Percentiles rank a stretch among this genome's conserved stretches.
phyloP scores from a whole-genome alignment of 2,113 vertebrate species.

The Alexandromys fortis region DNA sequence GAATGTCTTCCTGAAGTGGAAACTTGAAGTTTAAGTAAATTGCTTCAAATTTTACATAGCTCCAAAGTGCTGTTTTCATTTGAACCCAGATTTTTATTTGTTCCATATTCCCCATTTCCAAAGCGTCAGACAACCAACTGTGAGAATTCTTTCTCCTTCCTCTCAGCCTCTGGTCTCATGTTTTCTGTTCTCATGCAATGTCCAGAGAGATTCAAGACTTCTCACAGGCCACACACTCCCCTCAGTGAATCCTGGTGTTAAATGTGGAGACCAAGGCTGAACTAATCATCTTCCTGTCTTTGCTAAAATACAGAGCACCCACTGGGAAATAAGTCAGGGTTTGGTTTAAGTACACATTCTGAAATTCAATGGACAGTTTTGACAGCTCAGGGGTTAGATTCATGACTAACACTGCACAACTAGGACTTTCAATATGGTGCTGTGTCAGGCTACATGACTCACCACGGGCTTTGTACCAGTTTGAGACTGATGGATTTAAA shows the following conservation, averaged over 20 bases:
- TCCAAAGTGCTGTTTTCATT: background rate
- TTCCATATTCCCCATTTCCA: background rate
- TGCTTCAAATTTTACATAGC: background rate
- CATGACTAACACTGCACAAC: background rate
- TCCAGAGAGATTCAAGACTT: background rate
- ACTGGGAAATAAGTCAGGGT: background rate
- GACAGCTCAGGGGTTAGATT: background rate
- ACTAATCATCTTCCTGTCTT: background rate
- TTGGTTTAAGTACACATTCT: background rate
- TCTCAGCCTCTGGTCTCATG: background rate
- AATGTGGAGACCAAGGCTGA: background rate
- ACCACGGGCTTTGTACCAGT: background rate
- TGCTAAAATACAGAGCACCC: background rate
- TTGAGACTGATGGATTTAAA: background rate
- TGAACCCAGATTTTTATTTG: background rate
- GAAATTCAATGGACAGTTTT: background rate
- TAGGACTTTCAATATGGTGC: background rate
- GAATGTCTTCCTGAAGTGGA: background rate
- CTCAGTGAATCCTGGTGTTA: background rate
- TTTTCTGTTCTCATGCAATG: background rate
- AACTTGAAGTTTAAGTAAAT: background rate
- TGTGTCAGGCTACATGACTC: background rate
- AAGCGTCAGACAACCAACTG: background rate
- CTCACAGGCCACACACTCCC: background rate
- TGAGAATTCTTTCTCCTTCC: background rate